Conservation (phyloP, 2,888 invertebrate species). For the Plebejus anna region DNA sequence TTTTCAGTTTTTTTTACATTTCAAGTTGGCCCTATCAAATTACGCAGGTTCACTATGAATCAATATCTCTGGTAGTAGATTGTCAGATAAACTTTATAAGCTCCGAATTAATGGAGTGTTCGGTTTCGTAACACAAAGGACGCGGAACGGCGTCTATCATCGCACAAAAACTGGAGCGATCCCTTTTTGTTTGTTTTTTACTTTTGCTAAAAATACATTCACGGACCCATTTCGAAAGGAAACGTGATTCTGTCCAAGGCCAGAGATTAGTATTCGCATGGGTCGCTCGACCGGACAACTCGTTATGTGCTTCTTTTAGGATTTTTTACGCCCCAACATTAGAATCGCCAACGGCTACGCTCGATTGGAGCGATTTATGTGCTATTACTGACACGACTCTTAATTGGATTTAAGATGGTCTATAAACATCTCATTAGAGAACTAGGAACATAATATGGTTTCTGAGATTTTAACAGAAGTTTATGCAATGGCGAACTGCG, state of each 20-base stretch:
- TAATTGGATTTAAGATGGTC: background rate
- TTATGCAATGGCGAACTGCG: background rate
- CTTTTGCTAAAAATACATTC: conserved; percentile 78
- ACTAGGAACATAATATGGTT: background rate
- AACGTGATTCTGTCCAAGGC: conserved; percentile 77
- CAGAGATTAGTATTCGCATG: conserved; percentile 75
- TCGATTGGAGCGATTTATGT: conserved; percentile 40
- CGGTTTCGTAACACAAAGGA: conserved; percentile 38
- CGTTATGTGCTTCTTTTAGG: conserved; percentile 61
- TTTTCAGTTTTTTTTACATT: too few species aligned
- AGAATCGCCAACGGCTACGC: conserved; percentile 50
- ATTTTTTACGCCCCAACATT: conserved; percentile 62
- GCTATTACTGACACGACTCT: conserved; percentile 33
- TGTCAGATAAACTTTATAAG: conserved; percentile 1
- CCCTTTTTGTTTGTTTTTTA: conserved; percentile 76
- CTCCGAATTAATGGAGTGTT: conserved; percentile 11
- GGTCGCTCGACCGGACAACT: conserved; percentile 73
- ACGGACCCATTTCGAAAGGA: conserved; percentile 79
- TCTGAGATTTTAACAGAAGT: background rate
- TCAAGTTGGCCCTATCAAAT: background rate
- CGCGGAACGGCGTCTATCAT: conserved; percentile 49
- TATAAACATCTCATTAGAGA: background rate
- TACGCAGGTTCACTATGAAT: background rate
- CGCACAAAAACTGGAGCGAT: conserved; percentile 67
- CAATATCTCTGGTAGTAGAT: background rate